A percentile compares a stretch with the other conserved stretches of the same genome.
Evolutionary conservation across 2,888 invertebrate species (phyloP).

Genomic region (Phortica magna): DNA sequence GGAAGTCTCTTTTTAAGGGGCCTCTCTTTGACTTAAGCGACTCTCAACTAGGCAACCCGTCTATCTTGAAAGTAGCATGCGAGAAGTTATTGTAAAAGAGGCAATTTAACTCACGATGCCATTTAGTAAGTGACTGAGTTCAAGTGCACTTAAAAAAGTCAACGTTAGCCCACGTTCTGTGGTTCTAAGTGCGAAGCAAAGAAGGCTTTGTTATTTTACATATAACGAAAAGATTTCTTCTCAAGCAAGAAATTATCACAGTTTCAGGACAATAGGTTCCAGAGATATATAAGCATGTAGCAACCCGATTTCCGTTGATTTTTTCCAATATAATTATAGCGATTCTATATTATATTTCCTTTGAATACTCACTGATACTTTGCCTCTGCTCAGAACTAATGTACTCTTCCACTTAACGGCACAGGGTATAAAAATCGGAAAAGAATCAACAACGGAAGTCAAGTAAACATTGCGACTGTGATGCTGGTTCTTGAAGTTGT

Average conservation of each 20-base stretch:
- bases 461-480: conserved; percentile 3
- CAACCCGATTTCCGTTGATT: no score
- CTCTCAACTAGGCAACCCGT: background rate
- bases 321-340: no score
- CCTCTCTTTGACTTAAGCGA: no score
- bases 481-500: background rate
- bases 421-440: background rate
- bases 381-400: no score
- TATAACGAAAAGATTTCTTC: no score
- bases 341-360: no score
- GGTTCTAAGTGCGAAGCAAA: no score
- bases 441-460: background rate
- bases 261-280: no score
- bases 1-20: no score
- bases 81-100: background rate
- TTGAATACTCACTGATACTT: no score
- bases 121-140: background rate
- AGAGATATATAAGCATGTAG: no score
- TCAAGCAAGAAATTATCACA: background rate
- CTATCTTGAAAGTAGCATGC: background rate
- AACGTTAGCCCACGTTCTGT: background rate
- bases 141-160: background rate
- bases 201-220: no score
- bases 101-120: background rate
- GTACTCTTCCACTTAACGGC: background rate